Evolutionary conservation across 2,888 invertebrate species (phyloP).

Genomic region (Anoncus sp.): DNA sequence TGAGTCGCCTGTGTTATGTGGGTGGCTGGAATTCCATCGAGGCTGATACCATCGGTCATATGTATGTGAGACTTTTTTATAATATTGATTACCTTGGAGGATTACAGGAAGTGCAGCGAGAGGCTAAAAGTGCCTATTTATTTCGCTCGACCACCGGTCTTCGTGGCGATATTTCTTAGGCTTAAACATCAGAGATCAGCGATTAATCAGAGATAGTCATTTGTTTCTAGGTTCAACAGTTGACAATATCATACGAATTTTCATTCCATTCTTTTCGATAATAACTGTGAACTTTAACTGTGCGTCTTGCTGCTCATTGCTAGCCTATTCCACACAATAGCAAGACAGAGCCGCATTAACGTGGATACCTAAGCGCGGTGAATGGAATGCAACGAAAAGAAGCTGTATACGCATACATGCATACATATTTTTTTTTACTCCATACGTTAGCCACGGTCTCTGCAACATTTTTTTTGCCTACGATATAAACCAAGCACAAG

Average conservation of each 20-base stretch:
- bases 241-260: too few species aligned
- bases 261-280: not conserved
- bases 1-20: not conserved
- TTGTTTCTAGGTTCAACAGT: not conserved
- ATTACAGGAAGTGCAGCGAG: conserved; percentile 5
- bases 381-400: conserved; percentile 48
- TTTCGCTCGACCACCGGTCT: too few species aligned
- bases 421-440: not conserved
- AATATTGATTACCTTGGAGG: not conserved
- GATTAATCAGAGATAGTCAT: too few species aligned
- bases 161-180: not conserved
- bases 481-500: conserved; percentile 15
- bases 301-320: conserved; percentile 73
- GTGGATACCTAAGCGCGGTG: conserved; percentile 12
- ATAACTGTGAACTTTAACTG: conserved; percentile 53
- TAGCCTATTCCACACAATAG: conserved; percentile 73
- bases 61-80: not conserved
- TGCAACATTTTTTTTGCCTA: conserved; percentile 10
- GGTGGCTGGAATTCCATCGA: conserved; percentile 3
- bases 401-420: not conserved
- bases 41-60: conserved; percentile 20
- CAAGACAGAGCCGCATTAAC: conserved; percentile 72
- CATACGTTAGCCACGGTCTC: conserved; percentile 15
- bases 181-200: not conserved
- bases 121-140: not conserved